These are phyloP conservation scores for Acrossocheilus wenchowensis DNA, from an alignment of 2,797 vertebrate genomes.

Conservation along the genomic window DNA sequence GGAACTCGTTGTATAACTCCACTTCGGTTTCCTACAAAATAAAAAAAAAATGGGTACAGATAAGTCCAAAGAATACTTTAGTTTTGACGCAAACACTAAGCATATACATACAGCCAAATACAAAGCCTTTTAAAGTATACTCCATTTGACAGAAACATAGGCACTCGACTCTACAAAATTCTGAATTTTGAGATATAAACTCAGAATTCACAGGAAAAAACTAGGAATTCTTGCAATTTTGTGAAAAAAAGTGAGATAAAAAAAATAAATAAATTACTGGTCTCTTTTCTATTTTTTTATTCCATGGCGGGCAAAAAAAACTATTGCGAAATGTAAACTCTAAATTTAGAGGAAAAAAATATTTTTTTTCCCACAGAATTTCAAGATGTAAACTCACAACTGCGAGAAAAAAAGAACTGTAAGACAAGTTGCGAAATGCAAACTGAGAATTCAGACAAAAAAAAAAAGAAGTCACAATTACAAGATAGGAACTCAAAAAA, in stretches of 20 bases:
- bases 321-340: background rate
- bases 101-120: background rate
- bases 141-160: background rate
- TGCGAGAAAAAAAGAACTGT: no score
- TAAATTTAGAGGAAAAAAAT: no score
- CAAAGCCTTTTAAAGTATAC: background rate
- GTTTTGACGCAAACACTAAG: background rate
- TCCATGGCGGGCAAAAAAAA: background rate
- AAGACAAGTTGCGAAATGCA: no score
- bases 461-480: no score
- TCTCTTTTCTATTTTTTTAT: background rate
- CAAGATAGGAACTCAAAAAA: no score
- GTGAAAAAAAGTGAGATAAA: background rate
- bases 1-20: slow-evolving; percentile 99
- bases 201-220: background rate
- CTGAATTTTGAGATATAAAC: background rate
- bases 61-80: background rate
- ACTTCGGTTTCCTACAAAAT: slow-evolving; percentile 92
- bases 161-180: background rate
- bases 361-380: no score
- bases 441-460: no score
- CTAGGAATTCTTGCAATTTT: background rate
- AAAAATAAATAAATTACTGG: no score
- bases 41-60: background rate
- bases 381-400: no score